These are phyloP conservation scores for Monodelphis domestica DNA, from an alignment of 2,797 vertebrate genomes.

Conservation along the genomic window DNA sequence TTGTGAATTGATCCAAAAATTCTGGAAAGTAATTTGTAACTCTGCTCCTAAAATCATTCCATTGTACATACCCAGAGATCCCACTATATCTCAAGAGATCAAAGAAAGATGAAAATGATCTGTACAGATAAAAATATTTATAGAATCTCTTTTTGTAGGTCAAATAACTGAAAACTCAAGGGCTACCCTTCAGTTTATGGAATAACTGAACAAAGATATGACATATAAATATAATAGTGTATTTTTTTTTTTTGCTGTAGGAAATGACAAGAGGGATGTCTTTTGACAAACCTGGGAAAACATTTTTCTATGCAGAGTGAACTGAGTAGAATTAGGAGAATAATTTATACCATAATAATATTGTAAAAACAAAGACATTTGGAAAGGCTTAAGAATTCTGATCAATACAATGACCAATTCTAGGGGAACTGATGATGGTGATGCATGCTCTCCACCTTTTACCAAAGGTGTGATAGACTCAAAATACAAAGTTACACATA, in stretches of 20 bases:
- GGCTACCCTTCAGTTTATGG: not conserved
- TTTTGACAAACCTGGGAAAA: not conserved
- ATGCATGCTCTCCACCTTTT: not conserved
- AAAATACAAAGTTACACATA: not conserved
- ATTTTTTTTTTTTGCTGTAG: not conserved
- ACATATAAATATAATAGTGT: not conserved
- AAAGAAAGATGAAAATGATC: not conserved
- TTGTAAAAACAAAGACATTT: not conserved
- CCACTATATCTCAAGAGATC: not conserved
- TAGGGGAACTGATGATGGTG: not conserved
- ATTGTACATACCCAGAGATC: not conserved
- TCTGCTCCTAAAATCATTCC: not conserved
- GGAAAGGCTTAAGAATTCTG: not conserved
- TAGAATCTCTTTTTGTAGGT: not conserved
- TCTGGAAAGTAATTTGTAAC: not conserved
- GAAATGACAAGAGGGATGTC: not conserved
- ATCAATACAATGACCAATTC: not conserved
- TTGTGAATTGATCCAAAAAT: not conserved
- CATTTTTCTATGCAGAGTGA: not conserved
- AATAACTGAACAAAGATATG: not conserved
- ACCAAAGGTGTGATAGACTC: not conserved
- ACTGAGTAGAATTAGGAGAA: not conserved
- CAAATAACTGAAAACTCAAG: not conserved
- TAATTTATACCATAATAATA: not conserved
- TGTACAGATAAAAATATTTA: not conserved